Evolutionary conservation across 2,113 vertebrate species (phyloP).

Genomic region (Pelecanoides urinatrix): DNA sequence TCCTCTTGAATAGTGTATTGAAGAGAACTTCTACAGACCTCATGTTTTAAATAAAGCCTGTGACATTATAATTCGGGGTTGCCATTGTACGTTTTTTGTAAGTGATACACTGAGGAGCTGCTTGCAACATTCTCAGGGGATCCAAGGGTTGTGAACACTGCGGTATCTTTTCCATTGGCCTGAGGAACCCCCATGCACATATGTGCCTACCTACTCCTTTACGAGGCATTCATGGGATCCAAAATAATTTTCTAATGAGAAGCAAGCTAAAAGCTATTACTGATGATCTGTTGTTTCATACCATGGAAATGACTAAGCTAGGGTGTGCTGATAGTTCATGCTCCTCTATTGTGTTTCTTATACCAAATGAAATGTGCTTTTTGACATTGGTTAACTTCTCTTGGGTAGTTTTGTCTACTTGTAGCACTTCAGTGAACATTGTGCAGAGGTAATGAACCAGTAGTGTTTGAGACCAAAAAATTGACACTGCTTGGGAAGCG

Average conservation of each 20-base stretch:
- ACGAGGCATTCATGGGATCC: fast-evolving
- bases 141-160: not conserved
- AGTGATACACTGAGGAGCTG: not conserved
- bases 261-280: not conserved
- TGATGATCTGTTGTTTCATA: not conserved
- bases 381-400: not conserved
- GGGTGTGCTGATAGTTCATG: not conserved
- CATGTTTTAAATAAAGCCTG: not conserved
- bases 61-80: not conserved
- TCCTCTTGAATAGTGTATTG: not conserved
- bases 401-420: not conserved
- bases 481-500: not conserved
- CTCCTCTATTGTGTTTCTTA: not conserved
- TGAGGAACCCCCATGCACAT: not conserved
- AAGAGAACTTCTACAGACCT: not conserved
- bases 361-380: not conserved
- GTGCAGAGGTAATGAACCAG: not conserved
- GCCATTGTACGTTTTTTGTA: not conserved
- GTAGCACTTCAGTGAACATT: not conserved
- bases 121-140: not conserved
- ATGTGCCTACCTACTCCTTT: not conserved
- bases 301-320: not conserved
- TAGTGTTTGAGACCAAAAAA: not conserved
- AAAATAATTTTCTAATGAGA: not conserved
- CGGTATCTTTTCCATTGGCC: not conserved